Base-by-base conservation (phyloP, 2,888 invertebrate genomes). In the Synanthedon andrenaeformis region DNA sequence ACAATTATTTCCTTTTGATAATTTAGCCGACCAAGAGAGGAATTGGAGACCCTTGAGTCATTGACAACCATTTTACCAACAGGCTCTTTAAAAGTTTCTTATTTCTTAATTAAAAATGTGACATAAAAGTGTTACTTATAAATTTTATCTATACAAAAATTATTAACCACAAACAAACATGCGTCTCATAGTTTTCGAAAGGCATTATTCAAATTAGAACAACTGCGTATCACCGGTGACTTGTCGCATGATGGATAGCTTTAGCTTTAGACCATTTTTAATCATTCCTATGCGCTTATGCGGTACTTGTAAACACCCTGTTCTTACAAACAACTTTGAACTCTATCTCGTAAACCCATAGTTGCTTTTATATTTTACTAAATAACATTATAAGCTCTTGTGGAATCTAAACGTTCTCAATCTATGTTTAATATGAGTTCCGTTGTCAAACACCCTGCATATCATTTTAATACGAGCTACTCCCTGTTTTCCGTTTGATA, bases 241-340 rank as follows among this genome's bases (percentile, higher is more conserved):
- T 74, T 71, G 77, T 77, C 76, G 68, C 65, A 74, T 86, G 85
- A 86, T 86, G 77, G 86, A 86, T 85, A 69, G 77, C 74, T 72
- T 64, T 85, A 69, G 77, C 74, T 72, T 64, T 65, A 63, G 71
- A 74, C 74, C 72, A 76, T 79, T 85, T 85, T 84, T 84, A 85
- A 84, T 86, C 80, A 80, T 77, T 69, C 71, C 58, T 45, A 45
- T 14, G 45, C 45, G n/a, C 45, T 45, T 13, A 14, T 56, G 55
- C 35, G 14, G 59, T 56, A 52, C 52, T 54, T 58, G 55, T 58
- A 62, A 57, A 58, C 52, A 57, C 58, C 50, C 50, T 28, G 8
- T n/a, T 23, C 12, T 14, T 10, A 19, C 11, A 17, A 45, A 14
- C 13, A n/a, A 45, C 13, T 13, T 13, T n/a, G 6, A 45, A 45